phyloP scores from a whole-genome alignment of 2,113 vertebrate species.

The Chiloscyllium plagiosum region DNA sequence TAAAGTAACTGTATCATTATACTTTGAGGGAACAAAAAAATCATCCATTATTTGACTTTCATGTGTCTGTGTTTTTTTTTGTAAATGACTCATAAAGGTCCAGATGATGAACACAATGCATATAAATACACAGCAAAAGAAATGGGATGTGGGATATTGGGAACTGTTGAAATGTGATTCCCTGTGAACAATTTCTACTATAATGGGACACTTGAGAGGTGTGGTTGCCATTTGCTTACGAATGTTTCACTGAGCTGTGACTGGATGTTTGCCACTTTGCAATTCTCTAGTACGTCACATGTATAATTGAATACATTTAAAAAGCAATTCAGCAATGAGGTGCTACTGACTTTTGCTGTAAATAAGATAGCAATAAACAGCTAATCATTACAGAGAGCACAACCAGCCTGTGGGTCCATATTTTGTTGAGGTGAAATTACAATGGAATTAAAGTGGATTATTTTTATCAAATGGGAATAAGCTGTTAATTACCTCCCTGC shows the following conservation, averaged over 20 bases:
- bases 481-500: conserved; percentile 82
- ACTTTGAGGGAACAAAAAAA: background rate
- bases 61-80: background rate
- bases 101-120: conserved; percentile 6
- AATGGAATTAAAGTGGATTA: conserved; percentile 77
- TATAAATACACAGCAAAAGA: conserved; percentile 30
- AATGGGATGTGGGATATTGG: conserved; percentile 29
- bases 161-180: conserved; percentile 34
- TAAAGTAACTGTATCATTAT: conserved; percentile 21
- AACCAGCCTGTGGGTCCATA: conserved; percentile 78
- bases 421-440: conserved; percentile 81
- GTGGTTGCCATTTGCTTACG: background rate
- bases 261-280: background rate
- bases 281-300: conserved; percentile 47
- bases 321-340: conserved; percentile 55
- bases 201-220: conserved; percentile 16
- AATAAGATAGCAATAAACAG: conserved; percentile 61
- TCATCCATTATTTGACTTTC: conserved; percentile 19
- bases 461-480: conserved; percentile 82
- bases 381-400: conserved; percentile 69
- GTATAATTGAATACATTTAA: conserved; percentile 58
- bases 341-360: conserved; percentile 60
- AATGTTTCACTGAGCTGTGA: background rate
- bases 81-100: conserved; percentile 21
- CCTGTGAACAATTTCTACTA: conserved; percentile 27